A percentile compares a stretch with the other conserved stretches of the same genome.
Evolutionary conservation across 1,140 invertebrate genomes (phyloP).

Genomic region (Cherax quadricarinatus): DNA sequence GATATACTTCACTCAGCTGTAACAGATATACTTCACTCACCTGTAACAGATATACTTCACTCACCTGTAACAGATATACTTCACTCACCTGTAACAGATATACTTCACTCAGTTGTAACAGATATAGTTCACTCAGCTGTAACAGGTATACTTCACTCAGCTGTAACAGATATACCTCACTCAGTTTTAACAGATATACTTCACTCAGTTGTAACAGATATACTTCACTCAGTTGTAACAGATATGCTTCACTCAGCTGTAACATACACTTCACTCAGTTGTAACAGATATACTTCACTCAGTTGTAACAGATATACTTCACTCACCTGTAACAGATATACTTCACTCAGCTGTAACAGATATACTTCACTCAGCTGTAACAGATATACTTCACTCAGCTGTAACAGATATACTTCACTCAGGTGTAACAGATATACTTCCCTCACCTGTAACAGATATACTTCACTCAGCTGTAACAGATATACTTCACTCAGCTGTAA

Average conservation of each 20-base stretch:
- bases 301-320: constrained; percentile 3
- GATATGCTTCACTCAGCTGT: constrained; percentile 5
- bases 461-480: no score
- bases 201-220: constrained; percentile 14
- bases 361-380: not conserved
- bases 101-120: no score
- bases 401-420: not conserved
- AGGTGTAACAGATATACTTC: not conserved
- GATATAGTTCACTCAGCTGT: no score
- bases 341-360: constrained; percentile 17
- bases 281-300: not conserved
- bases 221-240: no score
- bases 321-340: no score
- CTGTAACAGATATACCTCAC: not conserved
- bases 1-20: not conserved
- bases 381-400: not conserved
- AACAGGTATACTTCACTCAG: not conserved
- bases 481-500: constrained; percentile 23
- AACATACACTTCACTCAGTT: not conserved
- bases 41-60: not conserved
- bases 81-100: constrained; percentile 18
- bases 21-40: not conserved
- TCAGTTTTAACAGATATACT: not conserved
- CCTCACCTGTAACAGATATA: not conserved
- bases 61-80: not conserved